Evolutionary conservation across 2,888 invertebrate species (phyloP), one percentile per base, ranked within the genome.

Genomic region (Cephus pygmeus): DNA sequence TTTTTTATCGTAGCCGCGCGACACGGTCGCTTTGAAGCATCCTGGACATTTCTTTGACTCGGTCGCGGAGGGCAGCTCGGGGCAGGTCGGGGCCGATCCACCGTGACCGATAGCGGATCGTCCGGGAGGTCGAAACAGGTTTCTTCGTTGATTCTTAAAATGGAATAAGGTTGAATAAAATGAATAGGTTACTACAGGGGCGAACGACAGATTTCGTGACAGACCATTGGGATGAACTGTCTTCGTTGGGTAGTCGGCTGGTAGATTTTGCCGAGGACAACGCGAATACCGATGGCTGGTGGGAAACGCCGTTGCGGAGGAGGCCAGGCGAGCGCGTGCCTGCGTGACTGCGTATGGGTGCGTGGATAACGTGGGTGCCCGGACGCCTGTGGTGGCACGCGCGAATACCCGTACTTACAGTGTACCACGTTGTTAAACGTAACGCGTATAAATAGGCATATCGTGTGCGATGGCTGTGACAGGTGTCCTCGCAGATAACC

Each of bases 401-500:
- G 40, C 68, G 73, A 73, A 73, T 76, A 15, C 31, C 31, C 76
- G 12, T 76, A 23, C 71, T 69, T 34, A 75, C 73, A 69, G 23
- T 73, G 73, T 78, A 68, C 68, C 75, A 69, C 74, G 76, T 79
- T 76, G 76, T 79, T 79, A 71, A 76, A 73, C 75, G 76, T 73
- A 75, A 75, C 69, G 76, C 69, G 76, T 82, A 79, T 83, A 80
- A 76, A 79, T 81, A 80, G 76, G 77, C 69, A 73, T 75, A 79
- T 40, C 69, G 79, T 81, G 75, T 69, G 80, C 82, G 85, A 86
- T 82, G 85, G 80, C 83, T 82, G 86, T 88, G 89, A 88, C 90
- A 89, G 90, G 89, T 90, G 88, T 88, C 85, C 83, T 81, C 80
- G 77, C 75, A 40, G 40, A 40, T 40, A 40, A 40, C 4, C 15